Conservation (phyloP, 1,140 invertebrate genomes). For the Nasonia giraulti region DNA sequence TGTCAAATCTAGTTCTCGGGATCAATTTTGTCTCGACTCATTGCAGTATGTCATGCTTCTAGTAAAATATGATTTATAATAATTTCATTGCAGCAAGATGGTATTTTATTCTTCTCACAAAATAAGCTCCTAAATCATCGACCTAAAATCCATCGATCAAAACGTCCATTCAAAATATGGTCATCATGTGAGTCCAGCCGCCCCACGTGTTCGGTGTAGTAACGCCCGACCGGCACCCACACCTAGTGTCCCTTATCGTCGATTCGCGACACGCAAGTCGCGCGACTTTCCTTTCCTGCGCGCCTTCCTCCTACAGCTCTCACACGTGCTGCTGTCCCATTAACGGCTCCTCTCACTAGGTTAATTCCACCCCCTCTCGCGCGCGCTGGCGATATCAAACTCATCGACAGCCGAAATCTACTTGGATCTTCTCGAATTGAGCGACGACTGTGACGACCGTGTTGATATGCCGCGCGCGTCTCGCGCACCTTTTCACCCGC, state of each 20-base stretch:
- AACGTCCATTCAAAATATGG: no score
- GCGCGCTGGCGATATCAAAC: no score
- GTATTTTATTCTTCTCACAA: no score
- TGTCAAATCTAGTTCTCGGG: neutral
- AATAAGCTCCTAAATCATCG: no score
- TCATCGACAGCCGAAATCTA: constrained; percentile 21
- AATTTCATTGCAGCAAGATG: no score
- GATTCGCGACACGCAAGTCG: constrained; percentile 64
- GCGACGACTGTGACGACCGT: neutral
- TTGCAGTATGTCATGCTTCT: no score
- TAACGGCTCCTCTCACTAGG: constrained; percentile 57
- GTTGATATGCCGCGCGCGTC: constrained; percentile 44
- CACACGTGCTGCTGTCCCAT: constrained; percentile 51
- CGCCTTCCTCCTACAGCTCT: constrained; percentile 21
- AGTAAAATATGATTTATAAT: no score
- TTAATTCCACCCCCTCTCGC: constrained; percentile 58
- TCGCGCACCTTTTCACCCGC: constrained; percentile 36
- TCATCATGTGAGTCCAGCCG: neutral
- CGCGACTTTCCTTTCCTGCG: constrained; percentile 64
- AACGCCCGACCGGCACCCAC: constrained; percentile 55
- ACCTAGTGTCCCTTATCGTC: constrained; percentile 51
- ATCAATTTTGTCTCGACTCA: neutral
- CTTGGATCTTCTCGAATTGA: neutral
- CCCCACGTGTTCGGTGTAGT: constrained; percentile 7
- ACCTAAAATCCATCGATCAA: no score